phyloP scores from a whole-genome alignment of 2,113 vertebrate genomes.

The Lampris incognitus region DNA sequence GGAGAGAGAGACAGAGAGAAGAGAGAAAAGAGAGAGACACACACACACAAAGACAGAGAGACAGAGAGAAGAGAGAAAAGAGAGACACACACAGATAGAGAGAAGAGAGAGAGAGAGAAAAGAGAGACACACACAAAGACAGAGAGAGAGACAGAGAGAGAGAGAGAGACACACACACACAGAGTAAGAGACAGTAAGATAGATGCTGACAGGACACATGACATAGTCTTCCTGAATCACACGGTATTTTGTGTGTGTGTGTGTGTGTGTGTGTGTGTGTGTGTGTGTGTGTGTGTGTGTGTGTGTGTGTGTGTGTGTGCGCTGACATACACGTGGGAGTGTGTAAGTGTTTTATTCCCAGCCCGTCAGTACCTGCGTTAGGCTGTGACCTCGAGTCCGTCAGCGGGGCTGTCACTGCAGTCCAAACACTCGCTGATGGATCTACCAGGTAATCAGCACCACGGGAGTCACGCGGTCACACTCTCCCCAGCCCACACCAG shows the following conservation, averaged over 20 bases:
- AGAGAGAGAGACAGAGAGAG: too few relatives aligned
- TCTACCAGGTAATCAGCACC: constrained; percentile 72
- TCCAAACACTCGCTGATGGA: constrained; percentile 76
- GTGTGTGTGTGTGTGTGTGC: neutral
- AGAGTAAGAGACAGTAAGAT: neutral
- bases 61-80: neutral
- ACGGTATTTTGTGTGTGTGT: neutral
- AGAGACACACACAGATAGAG: too few relatives aligned
- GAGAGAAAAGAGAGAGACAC: neutral
- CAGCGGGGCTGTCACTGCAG: constrained; percentile 44
- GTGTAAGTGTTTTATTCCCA: constrained; percentile 26
- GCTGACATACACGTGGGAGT: too few relatives aligned
- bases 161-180: too few relatives aligned
- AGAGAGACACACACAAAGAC: too few relatives aligned
- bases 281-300: constrained; percentile 16
- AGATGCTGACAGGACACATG: too few relatives aligned
- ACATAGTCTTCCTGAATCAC: neutral
- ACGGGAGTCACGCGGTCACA: constrained; percentile 48
- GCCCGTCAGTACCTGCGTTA: constrained; percentile 53
- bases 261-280: constrained; percentile 17
- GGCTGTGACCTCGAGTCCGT: constrained; percentile 64
- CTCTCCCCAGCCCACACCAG: constrained; percentile 37
- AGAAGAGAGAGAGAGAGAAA: too few relatives aligned
- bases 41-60: neutral
- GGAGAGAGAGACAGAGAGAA: neutral